These are phyloP conservation scores for Pachypsylla venusta DNA, from an alignment of 1,140 invertebrate species.

Conservation along the genomic window DNA sequence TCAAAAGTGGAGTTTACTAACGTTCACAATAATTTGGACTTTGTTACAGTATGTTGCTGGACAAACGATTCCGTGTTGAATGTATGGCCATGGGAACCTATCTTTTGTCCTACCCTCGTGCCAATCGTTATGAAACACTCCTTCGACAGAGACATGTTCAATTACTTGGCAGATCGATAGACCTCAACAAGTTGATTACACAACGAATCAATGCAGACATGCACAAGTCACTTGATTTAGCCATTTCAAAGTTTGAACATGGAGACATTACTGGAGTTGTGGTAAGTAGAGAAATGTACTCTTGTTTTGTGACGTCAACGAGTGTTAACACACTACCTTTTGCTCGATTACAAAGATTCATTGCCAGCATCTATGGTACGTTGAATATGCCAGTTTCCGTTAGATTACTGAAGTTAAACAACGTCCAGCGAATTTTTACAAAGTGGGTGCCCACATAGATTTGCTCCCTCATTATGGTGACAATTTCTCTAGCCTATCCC, in stretches of 20 bases:
- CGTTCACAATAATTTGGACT: too few species aligned
- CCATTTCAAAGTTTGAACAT: conserved; percentile 91
- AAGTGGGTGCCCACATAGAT: too few species aligned
- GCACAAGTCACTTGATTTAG: conserved; percentile 88
- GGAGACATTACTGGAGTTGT: conserved; percentile 95
- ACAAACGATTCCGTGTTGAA: conserved; percentile 92
- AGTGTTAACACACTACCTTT: too few species aligned
- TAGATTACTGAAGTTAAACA: too few species aligned
- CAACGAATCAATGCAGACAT: conserved; percentile 93
- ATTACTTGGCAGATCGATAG: conserved; percentile 87
- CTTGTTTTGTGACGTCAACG: too few species aligned
- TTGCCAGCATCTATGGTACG: too few species aligned
- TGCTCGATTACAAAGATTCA: too few species aligned
- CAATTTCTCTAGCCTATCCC: too few species aligned
- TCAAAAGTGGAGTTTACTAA: too few species aligned
- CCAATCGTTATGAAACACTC: conserved; percentile 89
- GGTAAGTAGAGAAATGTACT: conserved; percentile 48
- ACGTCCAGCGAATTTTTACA: too few species aligned
- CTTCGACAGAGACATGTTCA: conserved; percentile 94
- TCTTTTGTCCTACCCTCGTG: conserved; percentile 58
- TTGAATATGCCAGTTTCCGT: too few species aligned
- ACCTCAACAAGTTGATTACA: conserved; percentile 89
- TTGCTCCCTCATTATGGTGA: not conserved
- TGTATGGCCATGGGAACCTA: conserved; percentile 70
- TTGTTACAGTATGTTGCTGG: conserved; percentile 84